These are phyloP conservation scores for Whitmania pigra DNA, from an alignment of 1,140 invertebrate genomes.

Conservation along the genomic window DNA sequence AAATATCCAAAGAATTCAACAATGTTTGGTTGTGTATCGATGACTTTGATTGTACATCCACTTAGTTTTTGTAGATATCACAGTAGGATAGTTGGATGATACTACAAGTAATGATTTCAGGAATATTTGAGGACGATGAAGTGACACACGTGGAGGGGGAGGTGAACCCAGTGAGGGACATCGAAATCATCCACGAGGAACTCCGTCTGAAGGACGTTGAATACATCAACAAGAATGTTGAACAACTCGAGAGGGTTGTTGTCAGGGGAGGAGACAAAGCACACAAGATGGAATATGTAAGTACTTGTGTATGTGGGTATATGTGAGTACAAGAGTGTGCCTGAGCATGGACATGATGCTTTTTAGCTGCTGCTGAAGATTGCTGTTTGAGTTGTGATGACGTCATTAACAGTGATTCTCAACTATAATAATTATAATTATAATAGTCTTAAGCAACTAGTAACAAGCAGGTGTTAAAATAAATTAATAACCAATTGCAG, in stretches of 20 bases:
- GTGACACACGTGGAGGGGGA: conserved; percentile 97
- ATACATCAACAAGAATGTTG: conserved; percentile 61
- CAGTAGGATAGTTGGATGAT: too few species aligned
- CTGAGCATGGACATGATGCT: too few species aligned
- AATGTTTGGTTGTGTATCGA: too few species aligned
- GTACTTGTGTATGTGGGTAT: conserved; percentile 34
- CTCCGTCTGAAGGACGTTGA: conserved; percentile 81
- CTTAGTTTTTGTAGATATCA: too few species aligned
- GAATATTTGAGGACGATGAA: conserved; percentile 93
- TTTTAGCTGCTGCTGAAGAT: too few species aligned
- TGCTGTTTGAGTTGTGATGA: too few species aligned
- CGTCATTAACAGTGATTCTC: too few species aligned
- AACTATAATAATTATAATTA: too few species aligned
- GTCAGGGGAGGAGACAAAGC: conserved; percentile 88
- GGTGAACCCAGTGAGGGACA: conserved; percentile 86
- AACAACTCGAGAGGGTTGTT: conserved; percentile 74
- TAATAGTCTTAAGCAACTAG: too few species aligned
- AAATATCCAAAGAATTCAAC: too few species aligned
- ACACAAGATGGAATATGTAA: conserved; percentile 84
- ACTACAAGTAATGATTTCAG: conserved; percentile 42
- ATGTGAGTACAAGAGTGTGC: too few species aligned
- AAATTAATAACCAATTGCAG: conserved; percentile 45
- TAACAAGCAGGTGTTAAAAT: not conserved
- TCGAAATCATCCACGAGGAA: conserved; percentile 92
- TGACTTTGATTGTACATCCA: too few species aligned